Evolutionary conservation across 2,888 invertebrate species (phyloP).

Genomic region (Lacanobia wlatinum): DNA sequence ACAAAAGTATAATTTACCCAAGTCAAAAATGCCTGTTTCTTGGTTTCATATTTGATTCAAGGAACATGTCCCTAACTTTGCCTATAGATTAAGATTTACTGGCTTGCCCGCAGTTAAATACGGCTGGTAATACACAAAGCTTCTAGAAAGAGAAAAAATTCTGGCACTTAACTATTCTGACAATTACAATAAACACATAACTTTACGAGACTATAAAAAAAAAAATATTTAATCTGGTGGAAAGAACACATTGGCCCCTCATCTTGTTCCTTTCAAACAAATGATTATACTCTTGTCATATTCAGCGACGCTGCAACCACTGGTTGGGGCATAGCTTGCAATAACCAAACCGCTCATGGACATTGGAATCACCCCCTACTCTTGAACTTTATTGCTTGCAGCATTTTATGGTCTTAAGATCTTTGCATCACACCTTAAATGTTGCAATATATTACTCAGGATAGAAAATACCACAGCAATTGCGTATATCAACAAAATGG

Average conservation of each 20-base stretch:
- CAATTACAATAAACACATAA: conserved; percentile 28
- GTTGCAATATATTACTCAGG: too few species aligned
- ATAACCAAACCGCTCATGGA: conserved; percentile 7
- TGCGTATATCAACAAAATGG: too few species aligned
- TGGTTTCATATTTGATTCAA: too few species aligned
- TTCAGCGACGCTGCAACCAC: conserved; percentile 32
- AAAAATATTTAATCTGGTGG: conserved; percentile 29
- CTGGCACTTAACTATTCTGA: conserved; percentile 7
- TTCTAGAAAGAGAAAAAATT: conserved; percentile 19
- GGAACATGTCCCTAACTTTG: too few species aligned
- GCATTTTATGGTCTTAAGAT: conserved; percentile 32
- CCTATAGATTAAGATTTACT: too few species aligned
- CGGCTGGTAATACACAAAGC: conserved; percentile 13
- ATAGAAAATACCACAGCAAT: too few species aligned
- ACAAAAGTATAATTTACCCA: conserved; percentile 12
- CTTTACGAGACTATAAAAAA: conserved; percentile 5
- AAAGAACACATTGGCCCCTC: conserved; percentile 13
- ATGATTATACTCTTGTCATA: conserved; percentile 18
- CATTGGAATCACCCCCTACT: conserved; percentile 11
- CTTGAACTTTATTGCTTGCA: conserved; percentile 28
- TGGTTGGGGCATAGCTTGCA: conserved; percentile 26
- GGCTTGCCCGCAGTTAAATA: conserved; percentile 8
- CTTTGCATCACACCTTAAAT: conserved; percentile 8
- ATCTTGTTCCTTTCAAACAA: conserved; percentile 6
- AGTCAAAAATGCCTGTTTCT: conserved; percentile 12